Base-by-base conservation (phyloP, 1,140 invertebrate genomes). In the Drosophila subobscura region DNA sequence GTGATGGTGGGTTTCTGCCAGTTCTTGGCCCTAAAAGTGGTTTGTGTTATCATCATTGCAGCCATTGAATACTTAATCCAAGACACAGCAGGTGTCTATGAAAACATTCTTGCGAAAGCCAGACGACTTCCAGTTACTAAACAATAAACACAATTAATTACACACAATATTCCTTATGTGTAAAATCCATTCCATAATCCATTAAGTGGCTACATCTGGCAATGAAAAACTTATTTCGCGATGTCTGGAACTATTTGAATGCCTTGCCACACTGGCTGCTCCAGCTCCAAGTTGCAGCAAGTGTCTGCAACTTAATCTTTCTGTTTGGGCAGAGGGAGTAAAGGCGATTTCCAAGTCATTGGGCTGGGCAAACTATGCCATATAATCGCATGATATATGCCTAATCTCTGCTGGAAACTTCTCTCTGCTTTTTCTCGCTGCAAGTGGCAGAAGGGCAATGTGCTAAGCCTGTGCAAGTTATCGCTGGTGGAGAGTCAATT, bases 301-400 rank as follows among this genome's bases (percentile, higher is more conserved):
- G 41, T 56, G 65, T 55, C 52, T 67, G 55, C 58, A 68, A 61
- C 63, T 66, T 77, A 74, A 80, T 80, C 57, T 65, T 50, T 56
- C 42, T 49, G 46, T 20, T 54, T 37, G 49, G 12, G 10, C 20
- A 40, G 29, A 23, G 16, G 49, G n/a, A 72, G 72, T 25, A 64
- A n/a, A 41, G 51, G 45, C 64, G 50, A 76, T 77, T 81, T 88
- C 60, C 83, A 70, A 79, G 83, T 67, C 83, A 88, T 88, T 88
- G 83, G 78, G 66, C 77, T 88, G 73, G 72, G 78, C 83, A 88
- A 88, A 88, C 83, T 83, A 55, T 88, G 83, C 84, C 72, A 83
- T 88, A 83, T 89, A 88, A 88, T 89, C 83, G 84, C 79, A 79
- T 88, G 84, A 88, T 88, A 88, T 88, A 89, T 88, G 84, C 76